Evolutionary conservation across 2,888 invertebrate species (phyloP), one percentile per base, ranked within the genome.

Genomic region (Steinernema hermaphroditum): DNA sequence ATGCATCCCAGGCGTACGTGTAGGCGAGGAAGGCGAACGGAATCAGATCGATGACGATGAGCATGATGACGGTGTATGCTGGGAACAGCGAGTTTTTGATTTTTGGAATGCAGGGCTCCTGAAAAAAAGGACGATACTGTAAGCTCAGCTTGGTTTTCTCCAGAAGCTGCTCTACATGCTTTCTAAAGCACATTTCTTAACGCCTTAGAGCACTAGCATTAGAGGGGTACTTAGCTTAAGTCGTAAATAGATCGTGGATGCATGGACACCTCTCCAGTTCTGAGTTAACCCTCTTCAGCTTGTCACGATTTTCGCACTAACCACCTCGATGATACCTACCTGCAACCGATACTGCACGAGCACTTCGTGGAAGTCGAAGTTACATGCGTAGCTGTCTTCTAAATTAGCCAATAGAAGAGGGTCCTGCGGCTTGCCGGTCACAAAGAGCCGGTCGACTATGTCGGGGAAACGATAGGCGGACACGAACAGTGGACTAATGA

Each of bases 61-160:
- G 78, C 50, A 85, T 71, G 32, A 83, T 57, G n/a, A 82, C 82
- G 8, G 80, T 79, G 74, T 83, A 84, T 1, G 78, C 77, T 8
- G 84, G 83, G 14, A 85, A 76, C 6, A 83, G 77, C 19, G 80
- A 80, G 74, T 84, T 82, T 72, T 85, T 84, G 57, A 85, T 76
- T 75, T 83, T 84, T 2, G 82, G 83, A 29, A 83, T 73, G 68
- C 84, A 85, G 9, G 82, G 80, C 41, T 79, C 78, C 81, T 83
- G 72, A 34, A 78, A 41, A 34, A 12, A 62, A 62, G 16, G 46
- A 46, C 16, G 19, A 46, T 19, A 46, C 2, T 14, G 32, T 22
- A n/a, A n/a, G n/a, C n/a, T n/a, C n/a, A n/a, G n/a, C n/a, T n/a
- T n/a, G n/a, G n/a, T n/a, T n/a, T n/a, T n/a, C n/a, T n/a, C n/a